Conservation (phyloP, 37 sponge, comb jelly and placozoan species). For the Mnemiopsis leidyi region DNA sequence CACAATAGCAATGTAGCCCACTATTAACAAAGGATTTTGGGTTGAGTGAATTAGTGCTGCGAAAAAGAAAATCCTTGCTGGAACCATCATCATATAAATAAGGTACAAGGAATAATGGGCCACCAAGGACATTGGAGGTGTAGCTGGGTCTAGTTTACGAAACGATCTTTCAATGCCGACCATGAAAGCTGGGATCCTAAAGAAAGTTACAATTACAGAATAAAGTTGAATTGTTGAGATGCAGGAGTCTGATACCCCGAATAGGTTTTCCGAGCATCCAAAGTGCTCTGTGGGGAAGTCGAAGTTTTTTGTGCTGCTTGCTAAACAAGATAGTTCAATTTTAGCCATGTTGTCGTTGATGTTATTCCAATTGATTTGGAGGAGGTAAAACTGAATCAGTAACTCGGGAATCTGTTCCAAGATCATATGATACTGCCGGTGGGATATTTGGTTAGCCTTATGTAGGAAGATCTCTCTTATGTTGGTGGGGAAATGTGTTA, state of each 20-base stretch:
- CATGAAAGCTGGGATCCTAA: background rate
- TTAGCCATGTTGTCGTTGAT: no score
- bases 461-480: background rate
- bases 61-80: background rate
- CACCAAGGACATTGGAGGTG: background rate
- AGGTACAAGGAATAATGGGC: background rate
- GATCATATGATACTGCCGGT: background rate
- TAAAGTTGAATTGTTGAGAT: background rate
- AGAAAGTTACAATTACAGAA: background rate
- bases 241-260: background rate
- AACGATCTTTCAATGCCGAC: background rate
- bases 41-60: background rate
- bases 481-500: background rate
- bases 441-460: background rate
- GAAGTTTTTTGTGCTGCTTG: background rate
- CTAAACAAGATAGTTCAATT: background rate
- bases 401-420: background rate
- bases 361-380: background rate
- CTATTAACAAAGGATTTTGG: background rate
- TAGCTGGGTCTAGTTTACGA: background rate
- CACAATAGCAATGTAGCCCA: background rate
- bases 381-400: background rate
- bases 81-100: background rate
- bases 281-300: background rate
- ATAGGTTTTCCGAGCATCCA: background rate